Base-by-base conservation (phyloP, 1,140 invertebrate genomes). In the Heliconius congener region DNA sequence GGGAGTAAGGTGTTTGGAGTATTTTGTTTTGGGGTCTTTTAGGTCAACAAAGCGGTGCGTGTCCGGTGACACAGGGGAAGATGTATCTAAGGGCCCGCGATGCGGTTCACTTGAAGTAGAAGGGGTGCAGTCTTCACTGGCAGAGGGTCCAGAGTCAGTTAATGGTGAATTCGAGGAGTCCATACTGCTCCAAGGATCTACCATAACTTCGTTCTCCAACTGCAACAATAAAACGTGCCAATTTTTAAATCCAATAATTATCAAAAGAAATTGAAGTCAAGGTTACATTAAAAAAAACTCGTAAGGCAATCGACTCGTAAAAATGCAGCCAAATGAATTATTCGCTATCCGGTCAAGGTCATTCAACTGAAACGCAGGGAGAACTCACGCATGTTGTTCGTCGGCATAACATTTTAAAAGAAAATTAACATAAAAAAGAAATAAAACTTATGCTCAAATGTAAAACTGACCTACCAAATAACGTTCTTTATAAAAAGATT, bases 171-270 rank as follows among this genome's bases (percentile, higher is more conserved):
- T 94, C 72, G 93, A 94, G 72, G 93, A 94, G 87, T 95, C 94
- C 94, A 95, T 95, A 83, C 94, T 95, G 93, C 94, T 95, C 94
- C 94, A 95, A 80, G 93, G 91, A 89, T 95, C 94, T 90, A 94
- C 90, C 90, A 93, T 94, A 81, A 95, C 91, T 93, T 95, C 94
- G 92, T 94, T 95, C 91, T 95, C 94, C 94, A 94, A 94, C 94
- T 95, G 91, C n/a, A 94, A 94, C 90, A 94, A 91, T 81, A 60
- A 84, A 75, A 85, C n/a, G 55, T 37, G 13, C 27, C 75, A 52
- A 8, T 37, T 77, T 73, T 75, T 46, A 71, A 70, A 70, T 79
- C 79, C 76, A 75, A 75, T 30, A 66, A 27, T 66, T 13, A 66
- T 27, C 19, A 57, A 37, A 83, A 79, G 79, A 30, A 76, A 88